Percentiles rank a stretch among this genome's conserved stretches.
Conservation (phyloP, 2,113 vertebrate genomes). For the Enhydra lutris region DNA sequence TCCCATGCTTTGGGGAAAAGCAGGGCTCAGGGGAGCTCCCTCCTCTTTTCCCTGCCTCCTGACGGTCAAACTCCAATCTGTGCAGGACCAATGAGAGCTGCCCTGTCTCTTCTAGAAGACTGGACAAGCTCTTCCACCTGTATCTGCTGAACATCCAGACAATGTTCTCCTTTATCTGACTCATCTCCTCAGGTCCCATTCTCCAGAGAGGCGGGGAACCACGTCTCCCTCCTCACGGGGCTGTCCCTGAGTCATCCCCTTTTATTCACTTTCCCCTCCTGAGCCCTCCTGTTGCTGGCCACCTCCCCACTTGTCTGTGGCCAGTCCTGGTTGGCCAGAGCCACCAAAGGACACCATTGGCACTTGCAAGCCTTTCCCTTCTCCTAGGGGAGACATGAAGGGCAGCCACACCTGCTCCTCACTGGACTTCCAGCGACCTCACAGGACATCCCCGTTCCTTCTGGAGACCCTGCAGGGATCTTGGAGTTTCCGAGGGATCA, state of each 20-base stretch:
- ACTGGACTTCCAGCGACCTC: neutral
- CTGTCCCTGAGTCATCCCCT: neutral
- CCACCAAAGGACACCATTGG: accelerated
- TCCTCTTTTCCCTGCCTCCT: neutral
- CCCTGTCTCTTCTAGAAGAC: neutral
- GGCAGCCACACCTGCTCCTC: accelerated
- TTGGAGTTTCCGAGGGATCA: accelerated
- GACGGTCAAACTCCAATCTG: neutral
- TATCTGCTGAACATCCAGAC: neutral
- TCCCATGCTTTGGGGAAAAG: neutral
- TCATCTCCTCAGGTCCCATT: neutral
- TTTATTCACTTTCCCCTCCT: neutral
- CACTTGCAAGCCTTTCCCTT: neutral
- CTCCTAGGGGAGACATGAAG: neutral
- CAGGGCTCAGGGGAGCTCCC: no score
- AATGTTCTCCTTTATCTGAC: neutral
- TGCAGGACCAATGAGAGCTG: accelerated
- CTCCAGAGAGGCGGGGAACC: neutral
- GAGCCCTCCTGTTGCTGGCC: no score
- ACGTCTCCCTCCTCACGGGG: neutral
- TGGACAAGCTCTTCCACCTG: neutral
- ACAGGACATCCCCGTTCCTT: neutral
- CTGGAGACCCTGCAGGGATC: neutral
- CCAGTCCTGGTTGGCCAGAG: neutral
- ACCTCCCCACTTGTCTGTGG: neutral